A percentile compares a stretch with the other conserved stretches of the same genome.
These are phyloP conservation scores for Prinia subflava DNA, from an alignment of 2,113 vertebrate genomes.

Conservation along the genomic window DNA sequence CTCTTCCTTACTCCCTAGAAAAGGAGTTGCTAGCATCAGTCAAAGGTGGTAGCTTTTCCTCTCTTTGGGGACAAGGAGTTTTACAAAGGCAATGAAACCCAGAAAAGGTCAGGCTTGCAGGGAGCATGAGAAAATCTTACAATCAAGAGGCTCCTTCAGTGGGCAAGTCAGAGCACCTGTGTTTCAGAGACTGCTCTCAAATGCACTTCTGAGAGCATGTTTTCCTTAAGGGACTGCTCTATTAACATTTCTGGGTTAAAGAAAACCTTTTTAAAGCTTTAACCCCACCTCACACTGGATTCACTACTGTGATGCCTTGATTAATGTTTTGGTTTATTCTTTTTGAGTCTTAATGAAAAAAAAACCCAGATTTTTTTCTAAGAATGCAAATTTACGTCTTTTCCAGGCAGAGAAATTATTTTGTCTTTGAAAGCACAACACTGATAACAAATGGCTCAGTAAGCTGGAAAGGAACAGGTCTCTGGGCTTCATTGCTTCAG, in stretches of 20 bases:
- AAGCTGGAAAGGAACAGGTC: neutral
- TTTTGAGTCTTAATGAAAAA: neutral
- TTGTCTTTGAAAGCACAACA: neutral
- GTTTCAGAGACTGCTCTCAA: neutral
- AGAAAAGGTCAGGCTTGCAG: conserved; percentile 13
- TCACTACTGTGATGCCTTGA: neutral
- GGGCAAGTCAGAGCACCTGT: neutral
- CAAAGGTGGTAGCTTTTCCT: neutral
- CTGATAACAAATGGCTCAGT: neutral
- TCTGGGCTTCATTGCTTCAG: neutral
- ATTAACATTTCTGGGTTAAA: neutral
- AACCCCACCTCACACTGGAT: no score
- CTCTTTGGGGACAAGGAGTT: neutral
- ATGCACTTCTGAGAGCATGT: neutral
- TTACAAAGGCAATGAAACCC: neutral
- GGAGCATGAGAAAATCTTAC: neutral
- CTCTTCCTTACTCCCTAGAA: neutral
- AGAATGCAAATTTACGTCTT: neutral
- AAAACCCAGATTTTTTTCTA: neutral
- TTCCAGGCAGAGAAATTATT: neutral
- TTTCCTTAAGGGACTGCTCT: neutral
- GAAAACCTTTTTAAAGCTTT: neutral
- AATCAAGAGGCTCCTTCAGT: neutral
- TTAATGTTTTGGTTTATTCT: neutral
- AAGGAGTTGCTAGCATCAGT: neutral